Evolutionary conservation across 2,888 invertebrate species (phyloP), one percentile per base, ranked within the genome.

Genomic region (Hydropsyche betteni): DNA sequence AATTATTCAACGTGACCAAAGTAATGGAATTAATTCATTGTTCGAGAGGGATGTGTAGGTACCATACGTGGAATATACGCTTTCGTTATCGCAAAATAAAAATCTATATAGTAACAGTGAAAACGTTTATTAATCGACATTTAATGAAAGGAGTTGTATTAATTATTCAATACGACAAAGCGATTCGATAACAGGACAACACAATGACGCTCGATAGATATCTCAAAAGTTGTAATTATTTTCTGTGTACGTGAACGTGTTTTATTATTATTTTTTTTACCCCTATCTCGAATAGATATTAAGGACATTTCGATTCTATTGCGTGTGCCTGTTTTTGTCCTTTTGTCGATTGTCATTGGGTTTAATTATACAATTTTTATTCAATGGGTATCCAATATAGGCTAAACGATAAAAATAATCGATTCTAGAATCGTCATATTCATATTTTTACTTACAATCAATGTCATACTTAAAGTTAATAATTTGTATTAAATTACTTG

Each of bases 131-230:
- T 78, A 73, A 78, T 78, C 74, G 77, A 76, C 77, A 72, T 78
- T 78, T 78, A 78, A 78, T 78, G 77, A 76, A 78, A 78, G 77
- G 68, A 34, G 70, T 51, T 36, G 53, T 12, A 69, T 79, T 75
- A 79, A 75, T 79, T 76, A 79, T 79, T 76, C 76, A 78, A 34
- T 12, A 36, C 52, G 61, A 74, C 75, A 77, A 79, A 79, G 77
- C 79, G 76, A 75, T 69, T 73, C 75, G 76, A 76, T 77, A 79
- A 79, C 79, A 79, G 77, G 77, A 74, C 74, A 52, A 75, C 77
- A 74, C 61, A 75, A 70, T 36, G 64, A n/a, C 44, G 68, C 51
- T 44, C 74, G 77, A 79, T 77, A 77, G 34, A 44, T 69, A 79
- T 79, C 79, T 72, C 24, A 64, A 64, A 64, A 36, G 36, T 34